Base-by-base conservation (phyloP, 2,113 vertebrate genomes). In the Tylochromis polylepis region DNA sequence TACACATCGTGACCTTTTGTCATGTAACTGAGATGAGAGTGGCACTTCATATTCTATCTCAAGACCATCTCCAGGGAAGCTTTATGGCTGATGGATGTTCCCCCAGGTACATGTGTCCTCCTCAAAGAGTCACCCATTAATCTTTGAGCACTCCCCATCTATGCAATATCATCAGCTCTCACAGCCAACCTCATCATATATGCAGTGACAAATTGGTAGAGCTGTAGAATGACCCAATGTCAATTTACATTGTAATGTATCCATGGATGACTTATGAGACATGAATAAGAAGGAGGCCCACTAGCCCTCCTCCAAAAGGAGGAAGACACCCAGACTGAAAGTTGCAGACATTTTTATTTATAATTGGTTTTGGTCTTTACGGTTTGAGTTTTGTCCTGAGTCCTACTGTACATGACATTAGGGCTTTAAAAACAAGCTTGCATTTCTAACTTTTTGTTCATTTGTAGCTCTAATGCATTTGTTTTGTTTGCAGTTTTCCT, bases 121-220 rank as follows among this genome's bases (percentile, higher is more conserved):
- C 82, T 93, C 88, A 89, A 92, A 93, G 87, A 92, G 87, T 77
- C 83, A 20, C 60, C 85, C 93, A 93, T 95, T 94, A 84, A 93
- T 95, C 94, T 94, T 81, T 89, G 83, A 93, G 81, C 75, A 55
- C 84, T 43, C 51, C 79, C 89, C 86, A 89, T 91, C 90, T 91
- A 92, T 78, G 88, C 91, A 89, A 56, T 86, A 94, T 79, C 89
- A 91, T 91, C 85, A 70, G 14, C 91, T 70, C 93, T 90, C 91
- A 96, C 93, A 88, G 88, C 95, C 90, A 95, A 38, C 87, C 94
- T 85, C 87, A 49, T 85, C 92, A 93, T 90, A 91, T 94, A 91
- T 81, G 89, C 83, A 53, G 62, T 93, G 91, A 95, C 91, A 95
- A 95, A 95, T 90, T 81, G 91, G 88, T 87, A 84, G 88, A 92